Base-by-base conservation (phyloP, 2,888 invertebrate species). In the Thymelicus lineola region DNA sequence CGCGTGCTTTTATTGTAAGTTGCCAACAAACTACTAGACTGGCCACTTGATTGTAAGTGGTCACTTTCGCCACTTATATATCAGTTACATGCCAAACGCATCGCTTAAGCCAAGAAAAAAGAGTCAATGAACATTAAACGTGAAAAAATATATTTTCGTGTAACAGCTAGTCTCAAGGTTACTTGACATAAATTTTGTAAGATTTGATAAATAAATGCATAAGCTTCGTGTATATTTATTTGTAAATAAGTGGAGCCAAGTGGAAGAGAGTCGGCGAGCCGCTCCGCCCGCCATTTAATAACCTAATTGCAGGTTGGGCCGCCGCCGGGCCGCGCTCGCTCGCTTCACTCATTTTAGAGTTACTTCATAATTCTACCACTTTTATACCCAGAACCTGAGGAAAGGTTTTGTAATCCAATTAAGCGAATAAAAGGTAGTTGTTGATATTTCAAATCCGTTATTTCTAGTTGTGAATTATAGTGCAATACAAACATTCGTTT, bases 301-400 rank as follows among this genome's bases (percentile, higher is more conserved):
- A 85, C 84, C 80, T 88, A 89, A 88, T 88, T 82, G 86, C 76
- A 59, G 84, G 82, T 75, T 80, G 42, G 35, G 28, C 28, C 53
- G 50, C 48, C 84, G 82, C 75, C 80, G 42, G 35, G 28, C 28
- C 53, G 50, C 48, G 64, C 76, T 75, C 71, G 66, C 71, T 65
- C 60, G 48, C 73, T 66, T 72, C 73, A 72, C 71, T 66, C 71
- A 72, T 72, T 73, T 74, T 66, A 36, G 58, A 58, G 58, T 66
- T 66, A 66, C 72, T 73, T 74, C 71, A 68, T 70, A 67, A 73
- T 57, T 73, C n/a, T 58, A 60, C 17, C 15, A 45, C 12, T 28
- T n/a, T 38, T 6, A 53, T 65, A 45, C 28, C n/a, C 45, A 45
- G 12, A 57, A 45, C 42, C 28, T 10, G 6, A 20, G 17, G 20